Conservation (phyloP, 2,888 invertebrate genomes). For the Urechis unicinctus region DNA sequence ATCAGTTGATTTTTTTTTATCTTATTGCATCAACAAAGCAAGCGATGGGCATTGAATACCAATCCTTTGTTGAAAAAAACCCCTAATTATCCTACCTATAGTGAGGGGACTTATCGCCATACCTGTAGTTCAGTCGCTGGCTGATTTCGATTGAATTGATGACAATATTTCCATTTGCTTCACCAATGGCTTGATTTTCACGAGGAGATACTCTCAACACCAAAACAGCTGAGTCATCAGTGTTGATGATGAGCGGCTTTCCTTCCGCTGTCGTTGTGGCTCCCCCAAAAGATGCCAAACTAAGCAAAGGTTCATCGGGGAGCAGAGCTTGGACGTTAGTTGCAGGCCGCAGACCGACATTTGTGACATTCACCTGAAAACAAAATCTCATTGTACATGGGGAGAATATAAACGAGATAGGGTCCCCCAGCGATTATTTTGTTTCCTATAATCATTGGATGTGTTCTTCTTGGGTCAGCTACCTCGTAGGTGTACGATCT, state of each 20-base stretch:
- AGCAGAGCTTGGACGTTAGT: conserved; percentile 15
- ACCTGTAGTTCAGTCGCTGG: conserved; percentile 5
- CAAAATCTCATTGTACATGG: conserved; percentile 13
- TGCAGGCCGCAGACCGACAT: conserved; percentile 22
- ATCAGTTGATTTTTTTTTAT: too few relatives aligned
- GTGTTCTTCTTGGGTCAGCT: too few relatives aligned
- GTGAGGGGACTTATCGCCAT: too few relatives aligned
- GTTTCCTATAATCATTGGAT: too few relatives aligned
- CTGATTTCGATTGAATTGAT: conserved; percentile 5
- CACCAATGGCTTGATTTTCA: conserved; percentile 4
- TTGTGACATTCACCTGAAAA: conserved; percentile 19
- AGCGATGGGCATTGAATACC: too few relatives aligned
- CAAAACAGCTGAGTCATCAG: conserved; percentile 14
- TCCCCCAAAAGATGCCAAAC: conserved; percentile 20
- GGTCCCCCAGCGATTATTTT: too few relatives aligned
- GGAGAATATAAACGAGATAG: conserved; percentile 3
- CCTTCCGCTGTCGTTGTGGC: not conserved
- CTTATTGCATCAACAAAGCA: too few relatives aligned
- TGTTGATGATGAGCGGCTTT: conserved; percentile 9
- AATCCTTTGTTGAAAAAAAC: too few relatives aligned
- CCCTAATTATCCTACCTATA: too few relatives aligned
- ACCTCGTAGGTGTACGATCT: conserved; percentile 4
- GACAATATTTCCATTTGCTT: conserved; percentile 11
- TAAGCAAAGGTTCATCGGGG: conserved; percentile 19
- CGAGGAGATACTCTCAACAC: conserved; percentile 17